Conservation (phyloP, 2,113 vertebrate species). For the Erinaceus europaeus region DNA sequence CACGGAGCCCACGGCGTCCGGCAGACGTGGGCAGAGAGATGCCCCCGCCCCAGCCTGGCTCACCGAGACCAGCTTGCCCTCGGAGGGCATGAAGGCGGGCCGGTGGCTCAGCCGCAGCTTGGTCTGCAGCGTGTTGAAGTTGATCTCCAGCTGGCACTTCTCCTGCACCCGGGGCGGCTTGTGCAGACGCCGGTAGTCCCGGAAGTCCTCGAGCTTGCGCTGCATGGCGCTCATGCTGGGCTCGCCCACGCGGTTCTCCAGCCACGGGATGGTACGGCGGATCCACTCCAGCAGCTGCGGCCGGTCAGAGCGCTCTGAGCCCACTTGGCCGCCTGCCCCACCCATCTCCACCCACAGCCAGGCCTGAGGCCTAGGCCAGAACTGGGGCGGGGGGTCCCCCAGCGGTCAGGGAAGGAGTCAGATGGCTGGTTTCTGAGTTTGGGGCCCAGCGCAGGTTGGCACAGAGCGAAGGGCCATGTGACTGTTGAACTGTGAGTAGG, state of each 20-base stretch:
- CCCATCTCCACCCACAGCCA: neutral
- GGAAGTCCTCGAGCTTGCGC: slow-evolving; percentile 94
- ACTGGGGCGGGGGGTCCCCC: neutral
- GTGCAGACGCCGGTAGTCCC: slow-evolving; percentile 93
- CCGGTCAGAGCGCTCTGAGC: neutral
- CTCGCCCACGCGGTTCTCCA: slow-evolving; percentile 88
- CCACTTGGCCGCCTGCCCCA: neutral
- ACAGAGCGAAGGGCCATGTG: neutral
- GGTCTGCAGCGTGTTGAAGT: slow-evolving; percentile 96
- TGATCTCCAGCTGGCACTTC: slow-evolving; percentile 94
- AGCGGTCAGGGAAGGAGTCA: neutral
- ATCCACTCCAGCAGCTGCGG: slow-evolving; percentile 89
- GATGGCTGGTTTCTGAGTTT: neutral
- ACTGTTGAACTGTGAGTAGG: neutral
- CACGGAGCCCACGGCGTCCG: neutral
- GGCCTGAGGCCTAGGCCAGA: neutral
- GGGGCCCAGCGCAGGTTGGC: neutral
- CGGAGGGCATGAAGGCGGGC: slow-evolving; percentile 95
- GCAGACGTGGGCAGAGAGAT: neutral
- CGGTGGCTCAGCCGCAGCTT: slow-evolving; percentile 94
- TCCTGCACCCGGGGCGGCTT: slow-evolving; percentile 93
- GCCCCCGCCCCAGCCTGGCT: slow-evolving; percentile 48
- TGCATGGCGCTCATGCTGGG: slow-evolving; percentile 93
- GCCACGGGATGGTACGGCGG: slow-evolving; percentile 88
- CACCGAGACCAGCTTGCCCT: slow-evolving; percentile 96